Conservation (phyloP, 2,113 vertebrate species). For the Scalopus aquaticus region DNA sequence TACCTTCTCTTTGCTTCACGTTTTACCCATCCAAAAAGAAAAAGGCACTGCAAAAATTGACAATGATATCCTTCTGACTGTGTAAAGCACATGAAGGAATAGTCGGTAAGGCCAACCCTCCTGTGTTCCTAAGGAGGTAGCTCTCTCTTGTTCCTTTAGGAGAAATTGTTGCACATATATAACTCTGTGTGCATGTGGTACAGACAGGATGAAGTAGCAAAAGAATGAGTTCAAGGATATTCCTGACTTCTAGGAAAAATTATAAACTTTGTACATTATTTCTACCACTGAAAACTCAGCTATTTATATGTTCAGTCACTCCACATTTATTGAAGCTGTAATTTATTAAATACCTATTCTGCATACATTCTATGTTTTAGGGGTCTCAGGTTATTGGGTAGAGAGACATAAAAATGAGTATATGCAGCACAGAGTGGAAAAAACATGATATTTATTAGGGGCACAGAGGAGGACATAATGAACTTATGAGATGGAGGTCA, state of each 20-base stretch:
- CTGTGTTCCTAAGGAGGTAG: neutral
- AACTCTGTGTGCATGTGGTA: neutral
- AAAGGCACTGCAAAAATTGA: neutral
- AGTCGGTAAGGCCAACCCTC: neutral
- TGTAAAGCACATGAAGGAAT: neutral
- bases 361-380: neutral
- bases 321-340: neutral
- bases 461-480: neutral
- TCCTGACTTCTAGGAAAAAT: neutral
- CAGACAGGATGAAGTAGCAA: neutral
- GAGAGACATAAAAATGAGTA: neutral
- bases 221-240: neutral
- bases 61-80: neutral
- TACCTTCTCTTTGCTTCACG: neutral
- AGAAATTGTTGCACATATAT: neutral
- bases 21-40: neutral
- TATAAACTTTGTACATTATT: neutral
- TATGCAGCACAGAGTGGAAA: neutral
- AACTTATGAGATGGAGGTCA: neutral
- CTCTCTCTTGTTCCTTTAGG: neutral
- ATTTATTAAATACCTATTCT: neutral
- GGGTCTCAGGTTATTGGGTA: neutral
- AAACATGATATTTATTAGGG: neutral
- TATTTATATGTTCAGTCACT: neutral
- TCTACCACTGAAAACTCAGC: neutral